Percentiles rank a stretch among this genome's conserved stretches.
phyloP scores from a whole-genome alignment of 53 echinoderm and acorn worm species.

The Apostichopus leukothele region DNA sequence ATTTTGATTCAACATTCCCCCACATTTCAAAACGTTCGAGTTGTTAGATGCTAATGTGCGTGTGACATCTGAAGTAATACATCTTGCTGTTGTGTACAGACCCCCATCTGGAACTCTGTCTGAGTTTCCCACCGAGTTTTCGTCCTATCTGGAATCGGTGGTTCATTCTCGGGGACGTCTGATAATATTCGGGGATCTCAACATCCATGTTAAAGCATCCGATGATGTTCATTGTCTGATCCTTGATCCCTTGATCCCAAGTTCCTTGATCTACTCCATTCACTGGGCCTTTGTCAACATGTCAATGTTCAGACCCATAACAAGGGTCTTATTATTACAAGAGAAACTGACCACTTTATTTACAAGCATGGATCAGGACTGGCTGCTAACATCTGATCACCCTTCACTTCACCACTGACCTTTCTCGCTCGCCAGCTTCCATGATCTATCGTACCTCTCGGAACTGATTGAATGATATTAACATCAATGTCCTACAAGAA shows the following conservation, averaged over 20 bases:
- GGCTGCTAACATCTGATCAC: not conserved
- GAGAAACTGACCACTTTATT: not conserved
- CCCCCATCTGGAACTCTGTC: too few species aligned
- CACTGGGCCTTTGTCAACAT: not conserved
- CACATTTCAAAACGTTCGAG: too few species aligned
- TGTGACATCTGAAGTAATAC: too few species aligned
- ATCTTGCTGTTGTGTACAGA: too few species aligned
- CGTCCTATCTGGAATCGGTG: too few species aligned
- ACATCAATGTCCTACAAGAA: not conserved
- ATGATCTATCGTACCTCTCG: not conserved
- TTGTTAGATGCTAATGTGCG: too few species aligned
- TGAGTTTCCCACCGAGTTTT: too few species aligned
- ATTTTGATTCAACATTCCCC: too few species aligned
- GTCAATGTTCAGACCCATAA: not conserved
- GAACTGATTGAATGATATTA: not conserved
- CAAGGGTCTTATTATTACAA: not conserved
- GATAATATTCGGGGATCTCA: too few species aligned
- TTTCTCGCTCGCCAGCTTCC: not conserved
- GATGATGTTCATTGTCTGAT: too few species aligned
- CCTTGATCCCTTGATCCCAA: not conserved
- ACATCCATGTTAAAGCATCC: too few species aligned
- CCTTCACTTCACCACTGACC: not conserved
- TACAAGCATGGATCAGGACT: not conserved
- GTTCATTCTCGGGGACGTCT: too few species aligned
- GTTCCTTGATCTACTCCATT: slow-evolving; percentile 5